Conservation (phyloP, 2,797 vertebrate genomes). For the Pipistrellus kuhlii region DNA sequence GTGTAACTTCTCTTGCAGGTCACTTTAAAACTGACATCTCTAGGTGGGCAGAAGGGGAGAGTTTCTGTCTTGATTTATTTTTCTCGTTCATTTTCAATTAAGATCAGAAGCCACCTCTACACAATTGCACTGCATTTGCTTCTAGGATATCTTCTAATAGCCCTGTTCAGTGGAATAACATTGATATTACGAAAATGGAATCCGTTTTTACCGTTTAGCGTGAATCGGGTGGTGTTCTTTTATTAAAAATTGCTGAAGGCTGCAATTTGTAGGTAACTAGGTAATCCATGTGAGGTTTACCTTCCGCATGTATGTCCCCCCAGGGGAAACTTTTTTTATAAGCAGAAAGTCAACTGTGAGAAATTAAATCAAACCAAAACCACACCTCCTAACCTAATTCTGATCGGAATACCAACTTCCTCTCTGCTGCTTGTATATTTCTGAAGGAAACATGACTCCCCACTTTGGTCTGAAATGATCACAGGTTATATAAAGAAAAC, state of each 20-base stretch:
- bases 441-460: not conserved
- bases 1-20: constrained; percentile 52
- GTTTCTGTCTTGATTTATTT: constrained; percentile 46
- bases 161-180: not conserved
- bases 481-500: not conserved
- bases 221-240: constrained; percentile 59
- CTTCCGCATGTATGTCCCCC: not conserved
- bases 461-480: constrained; percentile 19
- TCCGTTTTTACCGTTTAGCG: constrained; percentile 30
- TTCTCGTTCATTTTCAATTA: not conserved
- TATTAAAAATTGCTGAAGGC: constrained; percentile 61
- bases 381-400: constrained; percentile 36
- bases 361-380: constrained; percentile 35
- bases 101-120: constrained; percentile 15
- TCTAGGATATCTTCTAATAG: constrained; percentile 64
- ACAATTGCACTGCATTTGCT: not conserved
- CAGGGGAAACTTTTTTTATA: constrained; percentile 27
- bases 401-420: not conserved
- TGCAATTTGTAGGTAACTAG: constrained; percentile 54
- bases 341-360: constrained; percentile 22
- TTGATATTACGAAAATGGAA: constrained; percentile 16
- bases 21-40: constrained; percentile 15
- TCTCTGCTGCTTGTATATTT: not conserved
- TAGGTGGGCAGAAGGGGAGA: constrained; percentile 11
- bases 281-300: constrained; percentile 38